phyloP scores from a whole-genome alignment of 2,797 vertebrate genomes.

The Sardinella longiceps region DNA sequence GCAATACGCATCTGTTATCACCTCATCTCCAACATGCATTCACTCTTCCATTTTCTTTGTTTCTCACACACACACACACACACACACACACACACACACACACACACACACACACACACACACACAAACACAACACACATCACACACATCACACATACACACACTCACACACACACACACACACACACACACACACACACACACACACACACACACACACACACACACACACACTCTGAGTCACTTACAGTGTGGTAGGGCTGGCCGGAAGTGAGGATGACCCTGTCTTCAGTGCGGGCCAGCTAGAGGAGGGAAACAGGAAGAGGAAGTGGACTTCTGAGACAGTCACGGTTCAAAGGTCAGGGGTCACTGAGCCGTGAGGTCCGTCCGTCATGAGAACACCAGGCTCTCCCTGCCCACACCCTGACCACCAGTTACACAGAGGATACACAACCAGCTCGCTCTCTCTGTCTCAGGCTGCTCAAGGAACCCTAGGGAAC shows the following conservation, averaged over 20 bases:
- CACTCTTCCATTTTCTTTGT: not conserved
- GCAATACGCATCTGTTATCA: not conserved
- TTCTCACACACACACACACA: not conserved
- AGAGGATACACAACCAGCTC: not conserved
- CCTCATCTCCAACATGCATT: not conserved
- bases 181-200: no score
- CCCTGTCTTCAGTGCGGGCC: slow-evolving; percentile 78
- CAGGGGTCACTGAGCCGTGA: not conserved
- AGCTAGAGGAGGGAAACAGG: slow-evolving; percentile 70
- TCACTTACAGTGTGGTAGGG: slow-evolving; percentile 71
- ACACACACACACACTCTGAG: not conserved
- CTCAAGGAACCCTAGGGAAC: no score
- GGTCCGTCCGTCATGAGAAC: not conserved
- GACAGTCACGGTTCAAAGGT: slow-evolving; percentile 5
- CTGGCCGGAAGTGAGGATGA: slow-evolving; percentile 87
- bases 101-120: no score
- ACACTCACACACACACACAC: not conserved
- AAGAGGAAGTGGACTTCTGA: not conserved
- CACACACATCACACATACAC: not conserved
- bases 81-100: no score
- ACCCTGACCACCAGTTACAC: not conserved
- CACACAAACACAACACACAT: slow-evolving; percentile 17
- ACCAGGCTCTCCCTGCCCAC: not conserved
- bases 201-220: slow-evolving; percentile 5
- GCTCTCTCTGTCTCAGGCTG: no score